Conservation (phyloP, 1,140 invertebrate genomes). For the Musca vetustissima region DNA sequence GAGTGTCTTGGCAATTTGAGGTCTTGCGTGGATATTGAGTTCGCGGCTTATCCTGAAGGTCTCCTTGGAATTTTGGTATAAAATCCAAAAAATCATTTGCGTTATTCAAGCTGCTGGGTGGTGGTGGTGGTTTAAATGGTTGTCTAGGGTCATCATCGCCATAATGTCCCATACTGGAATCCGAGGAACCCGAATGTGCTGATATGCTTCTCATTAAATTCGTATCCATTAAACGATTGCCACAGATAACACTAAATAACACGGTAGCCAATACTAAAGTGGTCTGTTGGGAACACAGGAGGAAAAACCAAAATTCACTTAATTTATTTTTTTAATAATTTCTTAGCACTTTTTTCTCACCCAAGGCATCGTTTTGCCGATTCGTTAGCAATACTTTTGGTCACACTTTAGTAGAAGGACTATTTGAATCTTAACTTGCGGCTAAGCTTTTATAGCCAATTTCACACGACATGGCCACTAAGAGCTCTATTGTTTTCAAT, state of each 20-base stretch:
- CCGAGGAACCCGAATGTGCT: no score
- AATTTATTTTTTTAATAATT: conserved; percentile 5
- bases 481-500: conserved; percentile 1
- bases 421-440: neutral
- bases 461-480: neutral
- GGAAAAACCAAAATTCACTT: neutral
- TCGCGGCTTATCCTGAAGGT: no score
- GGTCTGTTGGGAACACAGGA: neutral
- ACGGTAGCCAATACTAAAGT: conserved; percentile 23
- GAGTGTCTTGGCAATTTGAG: no score
- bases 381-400: neutral
- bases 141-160: no score
- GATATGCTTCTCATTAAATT: neutral
- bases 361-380: neutral
- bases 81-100: no score
- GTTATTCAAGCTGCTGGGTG: no score
- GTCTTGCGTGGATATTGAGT: no score
- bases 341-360: conserved; percentile 5
- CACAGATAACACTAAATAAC: conserved; percentile 23
- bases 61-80: no score
- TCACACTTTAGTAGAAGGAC: conserved; percentile 2
- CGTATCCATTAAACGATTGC: conserved; percentile 26
- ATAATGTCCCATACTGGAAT: no score
- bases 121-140: no score
- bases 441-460: conserved; percentile 4